phyloP scores from a whole-genome alignment of 2,113 vertebrate species.

The Pedetes capensis region DNA sequence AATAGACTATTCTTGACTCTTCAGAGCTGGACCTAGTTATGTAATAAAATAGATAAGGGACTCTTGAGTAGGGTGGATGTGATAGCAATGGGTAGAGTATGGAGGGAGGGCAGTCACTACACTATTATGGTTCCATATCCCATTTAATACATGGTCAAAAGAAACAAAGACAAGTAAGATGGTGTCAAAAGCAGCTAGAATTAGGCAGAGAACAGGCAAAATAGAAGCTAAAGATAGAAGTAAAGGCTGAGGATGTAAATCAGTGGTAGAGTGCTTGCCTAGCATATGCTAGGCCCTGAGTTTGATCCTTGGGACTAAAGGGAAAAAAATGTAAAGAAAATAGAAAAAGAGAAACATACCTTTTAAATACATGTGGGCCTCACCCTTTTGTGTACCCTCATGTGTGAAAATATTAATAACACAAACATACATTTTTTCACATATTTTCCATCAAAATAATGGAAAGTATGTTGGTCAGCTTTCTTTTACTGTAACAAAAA shows the following conservation, averaged over 20 bases:
- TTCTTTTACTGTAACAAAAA: background rate
- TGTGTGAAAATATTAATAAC: background rate
- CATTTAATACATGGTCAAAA: background rate
- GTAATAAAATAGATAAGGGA: background rate
- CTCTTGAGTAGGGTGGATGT: background rate
- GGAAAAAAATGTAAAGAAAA: background rate
- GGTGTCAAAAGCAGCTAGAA: background rate
- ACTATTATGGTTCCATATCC: background rate
- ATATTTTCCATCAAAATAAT: slow-evolving; percentile 19
- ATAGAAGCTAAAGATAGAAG: background rate
- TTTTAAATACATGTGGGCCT: background rate
- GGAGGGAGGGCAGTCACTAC: background rate
- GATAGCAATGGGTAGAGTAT: background rate
- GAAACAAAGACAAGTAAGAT: background rate
- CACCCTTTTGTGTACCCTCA: background rate
- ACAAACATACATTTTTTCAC: background rate
- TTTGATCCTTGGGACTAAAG: background rate
- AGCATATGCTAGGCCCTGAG: background rate
- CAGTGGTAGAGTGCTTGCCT: background rate
- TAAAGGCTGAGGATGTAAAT: background rate
- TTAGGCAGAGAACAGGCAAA: background rate
- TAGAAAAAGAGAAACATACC: background rate
- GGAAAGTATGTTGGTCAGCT: background rate
- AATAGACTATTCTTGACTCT: background rate
- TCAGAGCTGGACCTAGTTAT: background rate